Evolutionary conservation across 2,888 invertebrate species (phyloP).

Genomic region (Machimus atricapillus): DNA sequence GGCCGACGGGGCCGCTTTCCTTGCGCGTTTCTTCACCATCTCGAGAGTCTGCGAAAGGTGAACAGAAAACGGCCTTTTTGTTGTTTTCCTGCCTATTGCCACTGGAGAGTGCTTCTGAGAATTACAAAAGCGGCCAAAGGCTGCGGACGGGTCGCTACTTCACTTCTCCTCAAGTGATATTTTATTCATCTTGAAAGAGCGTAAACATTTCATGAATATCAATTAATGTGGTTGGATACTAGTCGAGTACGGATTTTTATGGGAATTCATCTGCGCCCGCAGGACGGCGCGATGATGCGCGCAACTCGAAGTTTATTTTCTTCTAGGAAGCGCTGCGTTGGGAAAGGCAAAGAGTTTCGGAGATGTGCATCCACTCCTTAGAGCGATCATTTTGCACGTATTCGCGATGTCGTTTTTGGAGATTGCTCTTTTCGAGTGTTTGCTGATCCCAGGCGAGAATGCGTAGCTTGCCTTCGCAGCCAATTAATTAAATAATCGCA

Average conservation of each 20-base stretch:
- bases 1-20: background rate
- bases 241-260: constrained; percentile 12
- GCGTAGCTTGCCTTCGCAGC: background rate
- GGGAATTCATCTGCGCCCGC: constrained; percentile 2
- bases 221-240: constrained; percentile 3
- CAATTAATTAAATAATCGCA: background rate
- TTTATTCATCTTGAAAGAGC: constrained; percentile 37
- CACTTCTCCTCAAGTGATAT: constrained; percentile 21
- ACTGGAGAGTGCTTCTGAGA: constrained; percentile 15
- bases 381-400: background rate
- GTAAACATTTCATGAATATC: constrained; percentile 36
- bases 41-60: constrained; percentile 16
- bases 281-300: background rate
- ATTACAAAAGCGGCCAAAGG: constrained; percentile 7
- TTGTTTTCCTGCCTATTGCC: background rate
- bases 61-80: background rate
- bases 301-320: background rate
- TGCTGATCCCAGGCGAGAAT: background rate
- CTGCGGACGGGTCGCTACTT: background rate
- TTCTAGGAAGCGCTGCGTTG: background rate
- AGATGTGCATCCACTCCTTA: background rate
- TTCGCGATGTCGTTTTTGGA: background rate
- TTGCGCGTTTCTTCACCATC: background rate
- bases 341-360: background rate
- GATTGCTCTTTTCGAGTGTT: background rate